Evolutionary conservation across 2,888 invertebrate genomes (phyloP), one percentile per base, ranked within the genome.

Genomic region (Orchestes rusci): DNA sequence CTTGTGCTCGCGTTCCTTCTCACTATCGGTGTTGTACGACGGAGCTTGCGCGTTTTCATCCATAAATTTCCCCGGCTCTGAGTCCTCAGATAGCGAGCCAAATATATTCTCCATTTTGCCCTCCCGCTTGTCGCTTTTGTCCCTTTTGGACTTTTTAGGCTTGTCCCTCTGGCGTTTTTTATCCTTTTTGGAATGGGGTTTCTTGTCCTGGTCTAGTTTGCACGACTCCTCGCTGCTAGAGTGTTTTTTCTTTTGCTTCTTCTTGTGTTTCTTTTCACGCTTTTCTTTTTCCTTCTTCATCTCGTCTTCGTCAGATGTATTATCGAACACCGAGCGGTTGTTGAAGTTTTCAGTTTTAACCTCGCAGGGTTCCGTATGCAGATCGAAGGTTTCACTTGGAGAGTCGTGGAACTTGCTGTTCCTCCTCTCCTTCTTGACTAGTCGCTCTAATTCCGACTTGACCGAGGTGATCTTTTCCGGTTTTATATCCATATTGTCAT

Each of bases 31-130:
- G 29, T 67, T 70, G 56, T 73, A 74, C n/a, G 65, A 59, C 29
- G 66, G 53, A 12, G 46, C 32, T 16, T 46, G 51, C n/a, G 43
- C 43, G 16, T 50, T 47, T 37, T 57, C 53, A 37, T 55, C 56
- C 4, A 45, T 32, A 17, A 45, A 61, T 23, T 51, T 47, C 8
- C 64, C 64, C 46, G 63, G 63, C 53, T 72, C 73, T 2, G 73
- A 73, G 52, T 80, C 79, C 56, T 89, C 90, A 1, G 90, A 88
- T 48, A 89, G 71, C 8, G 88, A 85, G 1, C 89, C 90, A 67
- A 90, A 90, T 49, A 90, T 89, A 56, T 87, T 88, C 65, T 89
- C 87, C 83, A 89, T 85, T 67, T 87, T 84, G 17, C 80, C 86
- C 54, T 84, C 84, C 49, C 84, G 79, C 56, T 82, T 79, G 45